Conservation (phyloP, 2,888 invertebrate genomes). For the Xestia rhomboidea region DNA sequence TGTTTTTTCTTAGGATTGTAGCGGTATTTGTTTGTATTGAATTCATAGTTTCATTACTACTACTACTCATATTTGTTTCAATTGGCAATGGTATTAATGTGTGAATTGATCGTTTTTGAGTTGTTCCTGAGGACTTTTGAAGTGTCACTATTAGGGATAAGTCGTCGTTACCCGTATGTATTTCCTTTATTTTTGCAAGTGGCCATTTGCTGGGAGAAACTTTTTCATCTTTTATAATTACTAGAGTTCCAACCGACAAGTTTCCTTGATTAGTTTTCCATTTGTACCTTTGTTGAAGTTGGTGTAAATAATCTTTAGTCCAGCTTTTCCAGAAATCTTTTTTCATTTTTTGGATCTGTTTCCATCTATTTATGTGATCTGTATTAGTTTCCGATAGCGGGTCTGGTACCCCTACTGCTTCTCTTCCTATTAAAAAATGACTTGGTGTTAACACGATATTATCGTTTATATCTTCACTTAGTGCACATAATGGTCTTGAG, state of each 20-base stretch:
- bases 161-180: background rate
- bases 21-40: background rate
- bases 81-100: no score
- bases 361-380: constrained; percentile 17
- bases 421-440: background rate
- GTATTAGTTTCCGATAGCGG: constrained; percentile 18
- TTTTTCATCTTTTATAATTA: background rate
- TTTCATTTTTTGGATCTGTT: constrained; percentile 10
- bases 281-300: constrained; percentile 3
- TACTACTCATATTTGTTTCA: no score
- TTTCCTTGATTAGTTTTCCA: constrained; percentile 5
- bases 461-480: constrained; percentile 3
- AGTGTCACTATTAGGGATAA: background rate
- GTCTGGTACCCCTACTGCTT: constrained; percentile 11
- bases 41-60: background rate
- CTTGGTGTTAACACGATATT: background rate
- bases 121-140: no score
- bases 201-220: background rate
- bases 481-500: constrained; percentile 12
- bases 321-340: background rate
- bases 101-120: no score
- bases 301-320: background rate
- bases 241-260: constrained; percentile 1
- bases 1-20: background rate
- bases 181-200: background rate